These are phyloP conservation scores for Falco novaeseelandiae DNA, from an alignment of 2,797 vertebrate genomes.

Conservation along the genomic window DNA sequence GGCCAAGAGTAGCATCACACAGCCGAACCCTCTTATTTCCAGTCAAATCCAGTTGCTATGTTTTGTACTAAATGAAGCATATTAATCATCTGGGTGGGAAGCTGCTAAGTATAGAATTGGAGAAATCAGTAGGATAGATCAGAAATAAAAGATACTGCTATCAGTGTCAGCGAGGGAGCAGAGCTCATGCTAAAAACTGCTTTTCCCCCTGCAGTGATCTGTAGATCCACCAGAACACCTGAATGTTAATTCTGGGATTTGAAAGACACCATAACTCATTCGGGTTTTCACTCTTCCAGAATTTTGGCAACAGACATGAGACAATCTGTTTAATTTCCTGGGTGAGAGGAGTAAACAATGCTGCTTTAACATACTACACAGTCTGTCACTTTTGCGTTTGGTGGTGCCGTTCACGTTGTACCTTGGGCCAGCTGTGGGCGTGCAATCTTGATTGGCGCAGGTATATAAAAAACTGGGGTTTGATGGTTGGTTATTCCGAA, in stretches of 20 bases:
- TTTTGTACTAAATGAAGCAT: neutral
- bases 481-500: neutral
- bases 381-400: neutral
- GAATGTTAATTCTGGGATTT: neutral
- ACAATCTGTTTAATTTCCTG: constrained; percentile 23
- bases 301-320: constrained; percentile 15
- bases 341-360: neutral
- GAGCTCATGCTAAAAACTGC: neutral
- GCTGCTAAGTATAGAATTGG: neutral
- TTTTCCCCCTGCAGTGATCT: neutral
- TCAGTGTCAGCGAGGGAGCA: neutral
- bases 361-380: neutral
- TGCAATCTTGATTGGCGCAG: neutral
- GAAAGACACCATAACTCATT: neutral
- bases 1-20: neutral
- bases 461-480: neutral
- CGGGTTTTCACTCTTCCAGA: neutral
- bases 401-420: neutral
- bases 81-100: constrained; percentile 10
- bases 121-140: neutral
- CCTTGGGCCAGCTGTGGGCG: neutral
- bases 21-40: neutral
- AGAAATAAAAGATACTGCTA: neutral
- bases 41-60: neutral
- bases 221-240: neutral